phyloP scores from a whole-genome alignment of 2,113 vertebrate genomes.

The Lophochroa leadbeateri region DNA sequence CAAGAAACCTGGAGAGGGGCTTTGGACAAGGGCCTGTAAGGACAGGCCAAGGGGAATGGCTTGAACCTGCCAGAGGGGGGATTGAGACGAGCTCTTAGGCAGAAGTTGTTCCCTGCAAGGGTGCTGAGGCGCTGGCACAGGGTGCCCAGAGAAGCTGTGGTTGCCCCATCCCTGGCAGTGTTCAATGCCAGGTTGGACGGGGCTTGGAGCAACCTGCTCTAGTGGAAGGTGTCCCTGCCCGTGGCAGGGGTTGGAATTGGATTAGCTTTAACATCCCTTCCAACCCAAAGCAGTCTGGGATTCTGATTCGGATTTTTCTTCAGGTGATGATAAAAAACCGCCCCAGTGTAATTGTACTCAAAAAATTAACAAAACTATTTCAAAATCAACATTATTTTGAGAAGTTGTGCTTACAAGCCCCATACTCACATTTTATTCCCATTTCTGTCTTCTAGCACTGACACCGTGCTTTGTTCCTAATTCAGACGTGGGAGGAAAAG shows the following conservation, averaged over 20 bases:
- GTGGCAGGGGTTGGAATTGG: neutral
- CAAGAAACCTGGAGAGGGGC: neutral
- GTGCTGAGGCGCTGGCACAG: too few species aligned
- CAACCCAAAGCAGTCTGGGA: neutral
- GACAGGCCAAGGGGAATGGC: neutral
- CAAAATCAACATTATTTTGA: neutral
- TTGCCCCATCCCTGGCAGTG: too few species aligned
- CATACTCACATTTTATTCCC: neutral
- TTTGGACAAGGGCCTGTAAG: neutral
- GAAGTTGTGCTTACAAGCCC: neutral
- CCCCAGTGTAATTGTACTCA: neutral
- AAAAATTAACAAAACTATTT: neutral
- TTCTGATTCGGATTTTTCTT: neutral
- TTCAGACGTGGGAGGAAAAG: neutral
- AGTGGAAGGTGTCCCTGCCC: neutral
- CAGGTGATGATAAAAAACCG: fast-evolving
- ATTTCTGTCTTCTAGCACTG: neutral
- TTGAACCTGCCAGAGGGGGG: neutral
- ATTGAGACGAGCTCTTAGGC: neutral
- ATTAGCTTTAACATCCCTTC: fast-evolving
- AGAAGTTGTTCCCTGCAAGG: too few species aligned
- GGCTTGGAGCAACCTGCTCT: neutral
- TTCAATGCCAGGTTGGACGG: too few species aligned
- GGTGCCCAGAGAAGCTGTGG: too few species aligned
- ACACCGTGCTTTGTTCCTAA: neutral